phyloP scores from a whole-genome alignment of 2,888 invertebrate species.

The Campoletis raptor region DNA sequence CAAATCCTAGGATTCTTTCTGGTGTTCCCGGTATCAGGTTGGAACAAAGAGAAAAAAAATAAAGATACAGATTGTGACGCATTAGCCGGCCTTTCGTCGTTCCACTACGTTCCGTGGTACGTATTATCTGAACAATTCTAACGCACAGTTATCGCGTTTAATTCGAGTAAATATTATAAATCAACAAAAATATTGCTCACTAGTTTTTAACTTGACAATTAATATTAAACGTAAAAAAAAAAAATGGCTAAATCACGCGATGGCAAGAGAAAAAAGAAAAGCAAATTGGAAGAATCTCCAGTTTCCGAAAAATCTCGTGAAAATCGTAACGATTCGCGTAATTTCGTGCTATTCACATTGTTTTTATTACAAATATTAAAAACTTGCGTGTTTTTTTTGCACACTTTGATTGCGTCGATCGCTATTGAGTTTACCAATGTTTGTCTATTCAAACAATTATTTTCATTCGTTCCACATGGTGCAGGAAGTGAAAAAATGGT shows the following conservation, averaged over 20 bases:
- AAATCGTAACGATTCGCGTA: neutral
- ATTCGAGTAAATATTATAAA: neutral
- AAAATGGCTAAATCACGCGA: neutral
- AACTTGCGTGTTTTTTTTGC: neutral
- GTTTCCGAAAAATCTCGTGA: neutral
- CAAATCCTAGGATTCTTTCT: constrained; percentile 14
- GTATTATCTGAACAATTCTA: neutral
- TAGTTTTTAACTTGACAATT: too few relatives aligned
- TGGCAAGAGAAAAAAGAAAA: neutral
- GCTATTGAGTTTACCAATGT: neutral
- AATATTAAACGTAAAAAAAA: neutral
- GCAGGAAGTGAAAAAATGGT: constrained; percentile 45
- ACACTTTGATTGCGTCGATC: neutral
- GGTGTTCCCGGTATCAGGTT: neutral
- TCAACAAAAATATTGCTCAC: neutral
- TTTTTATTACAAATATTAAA: neutral
- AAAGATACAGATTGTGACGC: neutral
- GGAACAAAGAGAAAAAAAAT: constrained; percentile 22
- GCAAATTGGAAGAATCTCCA: neutral
- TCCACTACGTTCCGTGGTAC: neutral
- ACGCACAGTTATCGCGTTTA: neutral
- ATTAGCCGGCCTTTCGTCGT: constrained; percentile 3
- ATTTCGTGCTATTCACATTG: neutral
- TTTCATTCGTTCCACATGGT: neutral
- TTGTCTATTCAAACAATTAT: neutral